Evolutionary conservation across 2,113 vertebrate species (phyloP), one percentile per base, ranked within the genome.

Genomic region (Empidonax alnorum): DNA sequence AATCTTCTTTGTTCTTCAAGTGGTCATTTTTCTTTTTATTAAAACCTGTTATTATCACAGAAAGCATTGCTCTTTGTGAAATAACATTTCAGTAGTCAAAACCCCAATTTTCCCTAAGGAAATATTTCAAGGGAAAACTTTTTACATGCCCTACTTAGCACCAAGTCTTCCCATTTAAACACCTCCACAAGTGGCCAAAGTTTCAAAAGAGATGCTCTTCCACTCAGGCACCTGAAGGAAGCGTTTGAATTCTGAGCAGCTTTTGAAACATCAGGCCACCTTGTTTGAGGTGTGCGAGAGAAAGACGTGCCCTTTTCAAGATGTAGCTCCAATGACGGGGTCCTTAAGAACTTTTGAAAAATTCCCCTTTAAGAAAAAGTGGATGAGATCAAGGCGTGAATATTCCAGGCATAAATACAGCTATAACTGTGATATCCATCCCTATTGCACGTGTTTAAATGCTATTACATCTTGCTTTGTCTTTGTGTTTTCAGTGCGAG

Each of bases 211-310:
- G 93, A 92, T 87, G 73, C 58, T 96, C 93, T 95, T 94, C 94
- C 76, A 92, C 94, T 95, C 79, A 92, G 80, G 76, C 76, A 93
- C 73, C 68, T 0, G 47, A 95, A 96, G 86, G 92, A 96, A 96
- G 73, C 2, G 80, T 95, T 96, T 96, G 96, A 96, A 95, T 95
- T 95, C 94, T 76, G 65, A 96, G 76, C 72, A 93, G 94, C 94
- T 96, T 96, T 96, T 96, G 88, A 95, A 96, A 96, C 93, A 94
- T 96, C 96, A 97, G 94, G 94, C 92, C 92, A 93, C 93, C 94
- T 97, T 95, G 86, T 94, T 96, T 95, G 95, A 96, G 94, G 88
- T 61, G 61, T 88, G 65, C 2, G n/a, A 96, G 94, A 92, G 86
- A 93, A 94, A 96, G 88, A 94, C 0, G 49, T 92, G 92, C 79